Evolutionary conservation across 23 tunicate genomes (phyloP), one percentile per base, ranked within the genome.

Genomic region (Halocynthia aurantium): DNA sequence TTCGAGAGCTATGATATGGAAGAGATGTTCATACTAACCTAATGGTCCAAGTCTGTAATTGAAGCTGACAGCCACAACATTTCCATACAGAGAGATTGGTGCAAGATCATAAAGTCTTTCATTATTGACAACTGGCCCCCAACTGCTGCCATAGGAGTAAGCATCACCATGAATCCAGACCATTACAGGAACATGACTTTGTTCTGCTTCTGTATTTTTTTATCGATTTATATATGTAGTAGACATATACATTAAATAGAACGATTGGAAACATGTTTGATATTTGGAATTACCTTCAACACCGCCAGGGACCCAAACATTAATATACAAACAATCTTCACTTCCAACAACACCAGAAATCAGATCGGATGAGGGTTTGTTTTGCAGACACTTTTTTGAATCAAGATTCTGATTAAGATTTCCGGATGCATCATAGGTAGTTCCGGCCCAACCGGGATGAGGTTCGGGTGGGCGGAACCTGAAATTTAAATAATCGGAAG

Each of bases 151-250:
- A 22, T 44, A 22, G 12, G 67, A 51, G 40, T 73, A 77, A 31
- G 84, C 89, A 12, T 83, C 89, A 18, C 89, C 89, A 49, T 85
- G 89, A 44, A 85, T 85, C 89, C 89, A 85, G 7, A 85, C 89
- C 83, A 85, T 85, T 63, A 85, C 89, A 44, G 89, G 89, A 50
- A 71, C 71, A 7, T 80, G 89, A 53, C 64, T 55, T 50, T 79
- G 72, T 53, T 67, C 51, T n/a, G 89, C 84, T 17, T 66, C 89
- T 85, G 81, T 0, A 13, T 53, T 19, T 13, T n/a, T 15, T 40
- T 2, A 12, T 40, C 15, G 49, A 12, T 15, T 72, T 50, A 1
- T 50, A 52, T 72, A 40, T 2, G 12, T 40, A 50, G n/a, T 2
- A 50, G 17, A 58, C 17, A 4, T 58, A 15, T 13, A n/a, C 63